Conservation (phyloP, 2,113 vertebrate species). For the Azemiops feae region DNA sequence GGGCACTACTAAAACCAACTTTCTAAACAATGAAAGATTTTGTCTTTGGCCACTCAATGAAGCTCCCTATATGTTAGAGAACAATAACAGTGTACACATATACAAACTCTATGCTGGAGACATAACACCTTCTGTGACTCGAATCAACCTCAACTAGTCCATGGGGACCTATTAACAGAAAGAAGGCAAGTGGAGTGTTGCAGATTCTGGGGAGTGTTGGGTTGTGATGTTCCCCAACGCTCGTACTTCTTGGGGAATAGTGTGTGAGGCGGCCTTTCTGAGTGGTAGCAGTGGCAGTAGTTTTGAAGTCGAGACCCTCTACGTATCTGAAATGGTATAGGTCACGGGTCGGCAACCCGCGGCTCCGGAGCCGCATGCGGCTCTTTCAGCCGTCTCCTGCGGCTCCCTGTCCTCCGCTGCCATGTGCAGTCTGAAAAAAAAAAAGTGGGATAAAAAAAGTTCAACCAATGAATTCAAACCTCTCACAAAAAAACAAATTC, state of each 20-base stretch:
- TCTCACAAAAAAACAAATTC: no score
- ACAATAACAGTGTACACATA: not conserved
- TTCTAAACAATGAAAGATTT: not conserved
- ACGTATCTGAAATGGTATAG: no score
- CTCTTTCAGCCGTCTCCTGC: no score
- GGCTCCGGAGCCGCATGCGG: no score
- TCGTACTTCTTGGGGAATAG: not conserved
- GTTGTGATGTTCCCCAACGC: not conserved
- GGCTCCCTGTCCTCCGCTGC: no score
- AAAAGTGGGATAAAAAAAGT: no score
- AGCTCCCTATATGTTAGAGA: not conserved
- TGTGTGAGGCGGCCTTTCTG: not conserved
- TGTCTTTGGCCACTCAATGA: not conserved
- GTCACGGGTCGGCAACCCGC: no score
- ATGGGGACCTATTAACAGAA: not conserved
- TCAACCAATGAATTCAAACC: no score
- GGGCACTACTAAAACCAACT: not conserved
- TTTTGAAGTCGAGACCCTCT: not conserved
- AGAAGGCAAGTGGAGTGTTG: not conserved
- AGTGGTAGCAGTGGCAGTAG: not conserved
- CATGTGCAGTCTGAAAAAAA: no score
- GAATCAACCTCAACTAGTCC: not conserved
- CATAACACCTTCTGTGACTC: not conserved
- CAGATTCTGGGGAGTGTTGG: not conserved
- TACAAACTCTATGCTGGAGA: not conserved